Conservation (phyloP, 2,797 vertebrate genomes). For the Enteromius paludinosus region DNA sequence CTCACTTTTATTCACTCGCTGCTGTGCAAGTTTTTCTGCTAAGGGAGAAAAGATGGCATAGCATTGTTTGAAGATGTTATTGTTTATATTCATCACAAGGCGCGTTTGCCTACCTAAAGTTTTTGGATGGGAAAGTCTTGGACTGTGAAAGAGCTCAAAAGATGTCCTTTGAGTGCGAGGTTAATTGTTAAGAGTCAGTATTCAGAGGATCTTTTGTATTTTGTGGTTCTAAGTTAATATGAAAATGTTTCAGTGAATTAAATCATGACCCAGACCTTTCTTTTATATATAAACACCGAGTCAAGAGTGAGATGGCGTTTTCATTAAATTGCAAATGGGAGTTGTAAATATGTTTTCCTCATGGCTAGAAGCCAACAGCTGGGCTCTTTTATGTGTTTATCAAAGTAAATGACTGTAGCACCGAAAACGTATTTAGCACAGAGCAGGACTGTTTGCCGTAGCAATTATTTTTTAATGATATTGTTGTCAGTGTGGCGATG, state of each 20-base stretch:
- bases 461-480: constrained; percentile 37
- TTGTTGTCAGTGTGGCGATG: constrained; percentile 30
- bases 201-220: constrained; percentile 20
- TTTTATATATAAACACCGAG: neutral
- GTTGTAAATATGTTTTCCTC: constrained; percentile 41
- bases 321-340: constrained; percentile 48
- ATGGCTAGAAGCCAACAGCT: constrained; percentile 39
- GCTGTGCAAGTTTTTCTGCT: constrained; percentile 20
- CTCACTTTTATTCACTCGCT: neutral
- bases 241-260: constrained; percentile 10
- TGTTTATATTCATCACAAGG: constrained; percentile 18
- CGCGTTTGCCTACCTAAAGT: neutral
- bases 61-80: constrained; percentile 24
- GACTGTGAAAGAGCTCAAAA: neutral
- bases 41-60: constrained; percentile 9
- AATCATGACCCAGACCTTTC: constrained; percentile 7
- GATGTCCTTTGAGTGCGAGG: neutral
- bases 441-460: constrained; percentile 40
- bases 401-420: constrained; percentile 7
- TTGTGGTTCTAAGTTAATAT: neutral
- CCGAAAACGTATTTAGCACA: constrained; percentile 15
- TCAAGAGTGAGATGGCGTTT: constrained; percentile 17
- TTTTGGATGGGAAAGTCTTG: neutral
- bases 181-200: constrained; percentile 23
- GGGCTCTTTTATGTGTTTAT: constrained; percentile 43